A percentile compares a stretch with the other conserved stretches of the same genome.
Evolutionary conservation across 2,113 vertebrate genomes (phyloP).

Genomic region (Gopherus evgoodei): DNA sequence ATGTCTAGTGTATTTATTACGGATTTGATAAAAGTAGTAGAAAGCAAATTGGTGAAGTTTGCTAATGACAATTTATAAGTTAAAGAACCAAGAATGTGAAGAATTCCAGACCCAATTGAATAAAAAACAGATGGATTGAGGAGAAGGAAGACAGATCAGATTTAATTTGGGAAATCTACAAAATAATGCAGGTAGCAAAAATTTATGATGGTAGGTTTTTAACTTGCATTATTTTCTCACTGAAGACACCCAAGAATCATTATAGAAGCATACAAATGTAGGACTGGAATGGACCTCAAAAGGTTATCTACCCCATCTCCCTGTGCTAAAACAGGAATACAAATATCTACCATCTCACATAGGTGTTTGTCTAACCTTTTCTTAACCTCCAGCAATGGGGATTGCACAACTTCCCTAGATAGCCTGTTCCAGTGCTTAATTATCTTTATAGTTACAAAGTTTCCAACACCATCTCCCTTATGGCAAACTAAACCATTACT

Average conservation of each 20-base stretch:
- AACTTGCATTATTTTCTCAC: background rate
- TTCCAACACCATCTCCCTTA: too few relatives aligned
- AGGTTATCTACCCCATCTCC: too few relatives aligned
- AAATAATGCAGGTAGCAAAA: background rate
- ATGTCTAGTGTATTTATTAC: background rate
- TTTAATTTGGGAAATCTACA: background rate
- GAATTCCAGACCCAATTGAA: background rate
- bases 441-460: too few relatives aligned
- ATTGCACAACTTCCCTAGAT: too few relatives aligned
- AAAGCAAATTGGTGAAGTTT: background rate
- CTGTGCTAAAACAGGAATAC: too few relatives aligned
- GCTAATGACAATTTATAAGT: background rate
- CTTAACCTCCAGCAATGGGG: too few relatives aligned
- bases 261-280: too few relatives aligned
- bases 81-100: background rate
- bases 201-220: background rate
- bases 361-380: too few relatives aligned
- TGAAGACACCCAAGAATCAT: background rate
- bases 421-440: too few relatives aligned
- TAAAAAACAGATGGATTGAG: background rate
- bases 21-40: background rate
- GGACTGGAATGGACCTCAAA: too few relatives aligned
- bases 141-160: background rate
- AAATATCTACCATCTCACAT: too few relatives aligned
- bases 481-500: too few relatives aligned